These are phyloP conservation scores for Megastigmus dorsalis DNA, from an alignment of 2,888 invertebrate species.

Conservation along the genomic window DNA sequence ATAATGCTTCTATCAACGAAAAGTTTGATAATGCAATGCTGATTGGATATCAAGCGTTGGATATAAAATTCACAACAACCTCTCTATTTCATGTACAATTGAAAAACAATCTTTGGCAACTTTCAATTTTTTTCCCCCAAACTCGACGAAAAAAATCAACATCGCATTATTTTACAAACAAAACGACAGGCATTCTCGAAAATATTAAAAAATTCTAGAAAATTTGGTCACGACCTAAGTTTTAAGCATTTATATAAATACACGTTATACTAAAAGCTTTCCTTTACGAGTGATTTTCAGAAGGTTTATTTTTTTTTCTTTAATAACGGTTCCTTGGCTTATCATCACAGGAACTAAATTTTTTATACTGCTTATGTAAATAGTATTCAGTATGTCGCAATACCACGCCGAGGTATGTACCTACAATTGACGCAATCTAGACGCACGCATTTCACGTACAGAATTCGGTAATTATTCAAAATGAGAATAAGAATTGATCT, in stretches of 20 bases:
- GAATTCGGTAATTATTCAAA: too few species aligned
- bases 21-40: constrained; percentile 22
- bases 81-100: constrained; percentile 35
- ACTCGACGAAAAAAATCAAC: constrained; percentile 19
- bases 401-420: constrained; percentile 33
- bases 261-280: constrained; percentile 1
- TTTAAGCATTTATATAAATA: constrained; percentile 15
- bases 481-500: too few species aligned
- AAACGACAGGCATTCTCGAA: neutral
- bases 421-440: constrained; percentile 34
- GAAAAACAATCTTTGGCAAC: constrained; percentile 51
- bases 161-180: neutral
- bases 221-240: neutral
- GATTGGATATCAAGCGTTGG: constrained; percentile 28
- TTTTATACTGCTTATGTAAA: constrained; percentile 32
- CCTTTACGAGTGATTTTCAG: constrained; percentile 1
- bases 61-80: constrained; percentile 11
- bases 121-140: constrained; percentile 3
- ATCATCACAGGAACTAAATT: constrained; percentile 43
- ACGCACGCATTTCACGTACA: constrained; percentile 12
- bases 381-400: constrained; percentile 26
- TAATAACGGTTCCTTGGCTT: constrained; percentile 21
- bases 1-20: neutral
- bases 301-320: constrained; percentile 2
- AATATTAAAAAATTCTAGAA: constrained; percentile 15